Conservation (phyloP, 2,113 vertebrate species). For the Aegotheles bennettii region DNA sequence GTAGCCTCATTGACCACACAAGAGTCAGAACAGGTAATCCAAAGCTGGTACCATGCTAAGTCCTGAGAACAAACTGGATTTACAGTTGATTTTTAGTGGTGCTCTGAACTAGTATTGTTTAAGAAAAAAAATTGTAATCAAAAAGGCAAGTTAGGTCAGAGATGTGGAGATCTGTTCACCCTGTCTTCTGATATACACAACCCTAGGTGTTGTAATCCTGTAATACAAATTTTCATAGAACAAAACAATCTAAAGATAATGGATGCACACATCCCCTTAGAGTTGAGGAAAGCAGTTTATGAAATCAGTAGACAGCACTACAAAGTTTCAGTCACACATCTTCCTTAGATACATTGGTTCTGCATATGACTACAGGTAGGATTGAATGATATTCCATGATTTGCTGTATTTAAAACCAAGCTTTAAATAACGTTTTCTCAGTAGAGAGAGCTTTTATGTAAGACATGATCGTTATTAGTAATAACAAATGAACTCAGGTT, state of each 20-base stretch:
- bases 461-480: not conserved
- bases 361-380: not conserved
- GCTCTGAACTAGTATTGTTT: not conserved
- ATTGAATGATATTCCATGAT: not conserved
- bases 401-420: not conserved
- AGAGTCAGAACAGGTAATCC: not conserved
- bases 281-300: not conserved
- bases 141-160: not conserved
- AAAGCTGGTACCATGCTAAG: not conserved
- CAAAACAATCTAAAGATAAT: not conserved
- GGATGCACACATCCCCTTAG: not conserved
- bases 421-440: not conserved
- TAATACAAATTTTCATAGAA: not conserved
- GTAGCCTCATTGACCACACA: not conserved
- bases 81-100: not conserved
- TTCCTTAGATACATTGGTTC: not conserved
- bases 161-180: not conserved
- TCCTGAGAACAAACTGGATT: not conserved
- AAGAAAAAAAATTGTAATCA: not conserved
- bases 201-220: not conserved
- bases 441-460: not conserved
- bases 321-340: not conserved
- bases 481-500: not conserved
- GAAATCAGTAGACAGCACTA: not conserved
- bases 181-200: not conserved